These are phyloP conservation scores for Lydus trimaculatus DNA, from an alignment of 2,888 invertebrate species.

Conservation along the genomic window DNA sequence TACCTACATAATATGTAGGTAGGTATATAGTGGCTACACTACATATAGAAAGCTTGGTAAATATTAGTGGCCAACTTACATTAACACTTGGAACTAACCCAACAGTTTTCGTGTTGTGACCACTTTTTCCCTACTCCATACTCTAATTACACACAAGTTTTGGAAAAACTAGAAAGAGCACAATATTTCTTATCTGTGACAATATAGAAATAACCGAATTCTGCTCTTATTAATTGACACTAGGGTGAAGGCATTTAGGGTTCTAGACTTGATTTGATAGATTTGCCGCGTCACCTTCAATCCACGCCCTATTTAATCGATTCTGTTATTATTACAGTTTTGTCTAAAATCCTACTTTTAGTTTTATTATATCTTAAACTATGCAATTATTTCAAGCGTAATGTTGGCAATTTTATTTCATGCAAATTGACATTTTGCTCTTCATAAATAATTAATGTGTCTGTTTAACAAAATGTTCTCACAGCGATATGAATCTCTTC, in stretches of 20 bases:
- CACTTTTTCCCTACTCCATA: neutral
- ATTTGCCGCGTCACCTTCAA: constrained; percentile 8
- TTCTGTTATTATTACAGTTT: neutral
- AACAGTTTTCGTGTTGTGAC: neutral
- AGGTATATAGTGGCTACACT: neutral
- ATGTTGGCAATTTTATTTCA: constrained; percentile 32
- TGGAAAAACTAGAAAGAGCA: neutral
- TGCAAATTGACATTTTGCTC: constrained; percentile 35
- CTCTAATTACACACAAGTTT: neutral
- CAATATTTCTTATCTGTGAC: neutral
- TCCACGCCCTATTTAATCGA: constrained; percentile 20
- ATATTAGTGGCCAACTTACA: neutral
- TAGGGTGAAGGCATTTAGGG: neutral
- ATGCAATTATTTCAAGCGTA: constrained; percentile 21
- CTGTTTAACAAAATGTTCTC: constrained; percentile 31
- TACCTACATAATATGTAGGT: constrained; percentile 16
- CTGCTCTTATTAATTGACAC: neutral
- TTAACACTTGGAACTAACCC: neutral
- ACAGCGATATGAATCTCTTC: constrained; percentile 29
- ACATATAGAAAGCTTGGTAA: neutral
- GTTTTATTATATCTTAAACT: neutral
- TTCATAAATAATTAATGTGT: constrained; percentile 34
- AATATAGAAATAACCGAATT: neutral
- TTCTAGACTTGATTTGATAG: neutral
- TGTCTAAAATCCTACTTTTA: neutral